A percentile compares a stretch with the other conserved stretches of the same genome.
phyloP scores from a whole-genome alignment of 2,113 vertebrate genomes.

The Sylvicapra grimmia region DNA sequence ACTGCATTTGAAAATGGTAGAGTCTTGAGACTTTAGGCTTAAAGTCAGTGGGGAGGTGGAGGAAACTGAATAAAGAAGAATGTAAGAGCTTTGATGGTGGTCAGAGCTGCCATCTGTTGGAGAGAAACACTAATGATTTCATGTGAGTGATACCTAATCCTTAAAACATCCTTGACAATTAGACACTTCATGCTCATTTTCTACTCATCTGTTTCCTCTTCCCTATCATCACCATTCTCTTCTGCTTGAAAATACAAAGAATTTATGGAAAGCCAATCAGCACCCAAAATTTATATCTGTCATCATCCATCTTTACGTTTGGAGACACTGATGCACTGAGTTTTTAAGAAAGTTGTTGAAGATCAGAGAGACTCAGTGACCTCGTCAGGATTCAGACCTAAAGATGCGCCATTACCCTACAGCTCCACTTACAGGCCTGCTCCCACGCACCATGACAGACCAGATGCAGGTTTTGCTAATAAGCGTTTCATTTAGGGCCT shows the following conservation, averaged over 20 bases:
- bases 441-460: background rate
- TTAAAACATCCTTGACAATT: background rate
- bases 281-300: background rate
- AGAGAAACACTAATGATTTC: background rate
- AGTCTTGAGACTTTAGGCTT: background rate
- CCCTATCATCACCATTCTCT: background rate
- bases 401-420: background rate
- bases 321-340: background rate
- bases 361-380: background rate
- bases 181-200: background rate
- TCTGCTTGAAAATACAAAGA: background rate
- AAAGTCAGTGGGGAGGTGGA: background rate
- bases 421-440: background rate
- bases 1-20: background rate
- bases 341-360: background rate
- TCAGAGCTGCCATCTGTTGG: background rate
- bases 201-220: background rate
- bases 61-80: background rate
- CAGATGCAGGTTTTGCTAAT: background rate
- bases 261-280: background rate
- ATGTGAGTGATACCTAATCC: background rate
- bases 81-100: background rate
- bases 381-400: background rate
- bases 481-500: background rate
- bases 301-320: background rate